phyloP scores from a whole-genome alignment of 2,888 invertebrate species.

The Cremastinae sp. region DNA sequence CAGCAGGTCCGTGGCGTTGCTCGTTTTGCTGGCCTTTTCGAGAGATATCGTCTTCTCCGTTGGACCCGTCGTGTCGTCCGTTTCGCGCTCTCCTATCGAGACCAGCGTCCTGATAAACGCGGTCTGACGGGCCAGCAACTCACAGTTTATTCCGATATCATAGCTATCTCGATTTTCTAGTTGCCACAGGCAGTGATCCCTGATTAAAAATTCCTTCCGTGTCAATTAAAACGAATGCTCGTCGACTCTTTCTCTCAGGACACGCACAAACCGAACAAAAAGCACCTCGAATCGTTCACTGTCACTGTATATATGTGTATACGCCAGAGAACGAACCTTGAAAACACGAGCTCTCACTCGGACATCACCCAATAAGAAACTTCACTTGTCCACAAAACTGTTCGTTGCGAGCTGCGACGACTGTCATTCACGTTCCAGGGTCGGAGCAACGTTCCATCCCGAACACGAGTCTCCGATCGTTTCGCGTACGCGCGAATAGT shows the following conservation, averaged over 20 bases:
- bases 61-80: conserved; percentile 34
- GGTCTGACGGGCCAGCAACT: conserved; percentile 46
- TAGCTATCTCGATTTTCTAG: conserved; percentile 16
- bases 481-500: conserved; percentile 35
- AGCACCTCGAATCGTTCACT: conserved; percentile 60
- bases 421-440: conserved; percentile 41
- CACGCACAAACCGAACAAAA: conserved; percentile 27
- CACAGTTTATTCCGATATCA: conserved; percentile 50
- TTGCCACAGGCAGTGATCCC: conserved; percentile 14
- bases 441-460: conserved; percentile 59
- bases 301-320: conserved; percentile 63
- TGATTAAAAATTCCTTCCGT: background rate
- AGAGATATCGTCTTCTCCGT: conserved; percentile 44
- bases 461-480: conserved; percentile 19
- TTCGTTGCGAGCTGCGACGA: conserved; percentile 21
- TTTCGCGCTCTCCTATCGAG: conserved; percentile 46
- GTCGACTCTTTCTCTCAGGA: conserved; percentile 16
- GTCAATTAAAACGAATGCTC: background rate
- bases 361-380: conserved; percentile 37
- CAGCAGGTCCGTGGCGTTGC: conserved; percentile 61
- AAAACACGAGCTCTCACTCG: conserved; percentile 31
- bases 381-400: conserved; percentile 55
- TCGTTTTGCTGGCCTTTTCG: conserved; percentile 53
- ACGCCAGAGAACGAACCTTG: conserved; percentile 6
- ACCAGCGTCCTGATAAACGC: conserved; percentile 53